phyloP scores from a whole-genome alignment of 2,888 invertebrate genomes.

The Lamellibrachia satsuma region DNA sequence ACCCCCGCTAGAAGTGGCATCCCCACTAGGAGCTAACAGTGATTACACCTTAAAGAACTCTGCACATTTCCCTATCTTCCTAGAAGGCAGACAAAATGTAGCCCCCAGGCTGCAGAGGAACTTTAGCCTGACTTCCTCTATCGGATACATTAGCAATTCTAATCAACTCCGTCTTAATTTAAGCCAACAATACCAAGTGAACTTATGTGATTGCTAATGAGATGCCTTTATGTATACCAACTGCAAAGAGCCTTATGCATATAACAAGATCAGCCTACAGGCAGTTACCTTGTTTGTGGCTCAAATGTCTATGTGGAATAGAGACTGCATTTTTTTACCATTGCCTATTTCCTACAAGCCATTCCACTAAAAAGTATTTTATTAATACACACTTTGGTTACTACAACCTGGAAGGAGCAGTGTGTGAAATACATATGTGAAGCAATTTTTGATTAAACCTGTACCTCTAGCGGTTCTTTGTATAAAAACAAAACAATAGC shows the following conservation, averaged over 20 bases:
- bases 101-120: not conserved
- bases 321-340: not conserved
- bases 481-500: not conserved
- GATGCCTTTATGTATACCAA: not conserved
- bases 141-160: not conserved
- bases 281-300: not conserved
- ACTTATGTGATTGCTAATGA: not conserved
- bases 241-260: not conserved
- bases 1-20: not conserved
- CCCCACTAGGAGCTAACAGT: not conserved
- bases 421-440: not conserved
- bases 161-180: not conserved
- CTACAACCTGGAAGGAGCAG: not conserved
- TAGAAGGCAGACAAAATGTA: not conserved
- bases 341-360: not conserved
- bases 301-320: not conserved
- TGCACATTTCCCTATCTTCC: not conserved
- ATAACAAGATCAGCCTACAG: no score
- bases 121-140: not conserved
- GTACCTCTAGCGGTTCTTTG: not conserved
- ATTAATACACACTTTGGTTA: not conserved
- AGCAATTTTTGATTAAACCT: not conserved
- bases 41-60: not conserved
- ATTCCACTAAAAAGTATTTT: not conserved
- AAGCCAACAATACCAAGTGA: not conserved